A percentile compares a stretch with the other conserved stretches of the same genome.
Evolutionary conservation across 2,888 invertebrate species (phyloP).

Genomic region (Pachycephus smyrnensis): DNA sequence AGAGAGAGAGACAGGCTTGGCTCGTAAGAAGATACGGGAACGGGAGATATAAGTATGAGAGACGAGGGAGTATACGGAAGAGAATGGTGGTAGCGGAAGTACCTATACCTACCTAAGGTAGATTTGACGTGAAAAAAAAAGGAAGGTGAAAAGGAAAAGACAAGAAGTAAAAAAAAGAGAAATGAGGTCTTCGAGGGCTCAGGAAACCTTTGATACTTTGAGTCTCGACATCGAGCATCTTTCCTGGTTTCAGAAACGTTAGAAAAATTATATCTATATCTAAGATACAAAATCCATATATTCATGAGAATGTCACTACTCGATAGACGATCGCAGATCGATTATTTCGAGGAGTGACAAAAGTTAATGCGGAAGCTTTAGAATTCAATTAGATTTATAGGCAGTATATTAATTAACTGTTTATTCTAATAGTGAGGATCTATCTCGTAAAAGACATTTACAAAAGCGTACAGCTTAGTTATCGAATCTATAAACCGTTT

Average conservation of each 20-base stretch:
- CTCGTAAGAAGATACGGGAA: conserved; percentile 7
- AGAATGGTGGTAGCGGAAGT: neutral
- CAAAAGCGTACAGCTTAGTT: conserved; percentile 17
- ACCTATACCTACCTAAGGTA: neutral
- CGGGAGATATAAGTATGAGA: conserved; percentile 14
- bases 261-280: neutral
- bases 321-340: neutral
- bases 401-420: conserved; percentile 18
- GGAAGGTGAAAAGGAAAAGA: neutral
- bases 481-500: conserved; percentile 14
- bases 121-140: neutral
- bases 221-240: too few species aligned
- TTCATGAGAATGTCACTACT: neutral
- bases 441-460: conserved; percentile 17
- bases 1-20: neutral
- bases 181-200: neutral
- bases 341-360: neutral
- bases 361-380: conserved; percentile 19
- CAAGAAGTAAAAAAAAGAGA: neutral
- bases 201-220: neutral
- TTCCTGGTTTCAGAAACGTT: neutral
- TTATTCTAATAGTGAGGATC: conserved; percentile 18
- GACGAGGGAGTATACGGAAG: conserved; percentile 1
- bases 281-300: neutral
- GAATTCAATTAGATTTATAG: conserved; percentile 23